These are phyloP conservation scores for Phalacrocorax pelagicus DNA, from an alignment of 2,113 vertebrate species.

Conservation along the genomic window DNA sequence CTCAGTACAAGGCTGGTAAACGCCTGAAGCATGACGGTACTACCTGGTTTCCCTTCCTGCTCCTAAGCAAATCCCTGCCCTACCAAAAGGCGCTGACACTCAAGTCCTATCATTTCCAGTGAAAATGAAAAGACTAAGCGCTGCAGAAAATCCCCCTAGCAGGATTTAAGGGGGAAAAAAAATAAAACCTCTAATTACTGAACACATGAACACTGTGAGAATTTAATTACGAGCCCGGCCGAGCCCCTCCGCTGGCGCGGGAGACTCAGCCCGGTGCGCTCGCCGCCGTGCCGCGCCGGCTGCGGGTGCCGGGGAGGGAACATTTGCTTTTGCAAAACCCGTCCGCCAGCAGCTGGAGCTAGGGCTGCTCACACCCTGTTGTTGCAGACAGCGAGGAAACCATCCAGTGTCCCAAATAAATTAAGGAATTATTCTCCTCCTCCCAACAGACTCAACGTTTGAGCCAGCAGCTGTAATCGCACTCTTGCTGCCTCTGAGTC, in stretches of 20 bases:
- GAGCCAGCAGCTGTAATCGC: constrained; percentile 23
- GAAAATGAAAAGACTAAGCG: fast-evolving
- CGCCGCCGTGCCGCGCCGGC: fast-evolving
- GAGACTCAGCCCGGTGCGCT: fast-evolving
- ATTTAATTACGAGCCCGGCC: background rate
- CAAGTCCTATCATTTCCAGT: fast-evolving
- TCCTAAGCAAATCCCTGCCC: background rate
- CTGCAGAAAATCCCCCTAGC: background rate
- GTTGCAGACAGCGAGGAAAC: constrained; percentile 33
- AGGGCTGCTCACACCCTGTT: constrained; percentile 39
- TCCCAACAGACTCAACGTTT: background rate
- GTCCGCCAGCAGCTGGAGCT: constrained; percentile 12
- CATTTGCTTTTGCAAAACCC: background rate
- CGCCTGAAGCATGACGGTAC: background rate
- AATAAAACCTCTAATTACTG: background rate
- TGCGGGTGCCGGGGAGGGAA: background rate
- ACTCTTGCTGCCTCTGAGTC: constrained; percentile 53
- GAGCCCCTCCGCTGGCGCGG: fast-evolving
- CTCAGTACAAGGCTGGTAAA: background rate
- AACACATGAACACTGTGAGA: background rate
- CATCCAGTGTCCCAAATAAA: constrained; percentile 57
- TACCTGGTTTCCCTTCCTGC: background rate
- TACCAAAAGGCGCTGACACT: background rate
- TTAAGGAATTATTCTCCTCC: constrained; percentile 53
- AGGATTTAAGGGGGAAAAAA: background rate